Percentiles rank a stretch among this genome's conserved stretches.
phyloP scores from a whole-genome alignment of 2,888 invertebrate species.

The Hermaeophaga mercurialis region DNA sequence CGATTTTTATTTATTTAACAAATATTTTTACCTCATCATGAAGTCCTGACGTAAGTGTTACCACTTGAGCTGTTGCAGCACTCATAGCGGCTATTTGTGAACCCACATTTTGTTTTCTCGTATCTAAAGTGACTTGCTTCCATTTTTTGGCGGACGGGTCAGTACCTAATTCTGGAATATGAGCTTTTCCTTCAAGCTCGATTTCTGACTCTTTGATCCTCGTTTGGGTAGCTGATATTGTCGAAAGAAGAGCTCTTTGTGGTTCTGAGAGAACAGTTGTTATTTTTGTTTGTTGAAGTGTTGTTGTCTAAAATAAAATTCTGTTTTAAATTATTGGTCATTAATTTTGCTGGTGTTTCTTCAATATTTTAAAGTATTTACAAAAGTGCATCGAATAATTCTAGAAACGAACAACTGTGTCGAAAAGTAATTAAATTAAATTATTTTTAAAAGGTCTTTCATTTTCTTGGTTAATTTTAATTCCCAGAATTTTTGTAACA shows the following conservation, averaged over 20 bases:
- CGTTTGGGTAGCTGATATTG: slow-evolving; percentile 87
- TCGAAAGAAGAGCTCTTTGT: slow-evolving; percentile 89
- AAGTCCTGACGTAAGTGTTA: slow-evolving; percentile 62
- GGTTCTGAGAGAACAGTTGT: slow-evolving; percentile 87
- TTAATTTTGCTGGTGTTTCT: not conserved
- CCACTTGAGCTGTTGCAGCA: slow-evolving; percentile 92
- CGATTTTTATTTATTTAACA: too few relatives aligned
- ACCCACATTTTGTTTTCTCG: slow-evolving; percentile 94
- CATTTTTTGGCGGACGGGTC: slow-evolving; percentile 89
- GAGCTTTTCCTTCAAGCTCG: slow-evolving; percentile 62
- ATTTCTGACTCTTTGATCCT: slow-evolving; percentile 86
- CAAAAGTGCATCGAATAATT: too few relatives aligned
- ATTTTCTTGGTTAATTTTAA: too few relatives aligned
- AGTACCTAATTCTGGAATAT: slow-evolving; percentile 76
- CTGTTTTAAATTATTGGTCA: not conserved
- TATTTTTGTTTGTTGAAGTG: slow-evolving; percentile 80
- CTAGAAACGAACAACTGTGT: too few relatives aligned
- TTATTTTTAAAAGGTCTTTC: too few relatives aligned
- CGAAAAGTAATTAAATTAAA: too few relatives aligned
- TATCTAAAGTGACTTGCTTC: slow-evolving; percentile 93
- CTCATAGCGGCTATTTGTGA: slow-evolving; percentile 99
- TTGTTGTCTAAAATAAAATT: slow-evolving; percentile 32
- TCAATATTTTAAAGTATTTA: too few relatives aligned
- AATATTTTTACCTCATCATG: slow-evolving; percentile 70
- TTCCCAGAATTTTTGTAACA: too few relatives aligned